Evolutionary conservation across 2,113 vertebrate species (phyloP).

Genomic region (Pampusana beccarii): DNA sequence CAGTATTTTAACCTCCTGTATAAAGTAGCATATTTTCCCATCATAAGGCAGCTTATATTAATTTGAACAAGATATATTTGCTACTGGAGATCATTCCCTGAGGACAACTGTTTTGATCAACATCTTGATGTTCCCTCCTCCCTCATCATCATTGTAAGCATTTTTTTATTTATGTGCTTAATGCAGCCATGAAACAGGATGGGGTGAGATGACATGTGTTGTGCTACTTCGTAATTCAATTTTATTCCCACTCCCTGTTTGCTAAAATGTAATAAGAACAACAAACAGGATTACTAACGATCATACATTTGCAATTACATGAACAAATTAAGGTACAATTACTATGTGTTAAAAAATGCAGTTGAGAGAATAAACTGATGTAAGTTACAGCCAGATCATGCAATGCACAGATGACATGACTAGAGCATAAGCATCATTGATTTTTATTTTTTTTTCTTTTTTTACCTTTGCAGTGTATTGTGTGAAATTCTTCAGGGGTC

Average conservation of each 20-base stretch:
- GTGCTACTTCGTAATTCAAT: conserved; percentile 40
- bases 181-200: conserved; percentile 41
- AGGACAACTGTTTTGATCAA: conserved; percentile 43
- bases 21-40: neutral
- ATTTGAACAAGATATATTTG: conserved; percentile 46
- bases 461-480: conserved; percentile 78
- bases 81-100: neutral
- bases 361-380: conserved; percentile 44
- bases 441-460: neutral
- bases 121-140: conserved; percentile 42
- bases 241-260: conserved; percentile 69
- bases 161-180: conserved; percentile 45
- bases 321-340: conserved; percentile 76
- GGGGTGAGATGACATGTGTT: conserved; percentile 23
- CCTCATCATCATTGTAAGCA: neutral
- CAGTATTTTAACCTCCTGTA: neutral
- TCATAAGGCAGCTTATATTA: neutral
- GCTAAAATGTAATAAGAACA: conserved; percentile 61
- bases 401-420: neutral
- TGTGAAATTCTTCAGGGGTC: conserved; percentile 75
- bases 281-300: conserved; percentile 71
- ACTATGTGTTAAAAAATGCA: conserved; percentile 69
- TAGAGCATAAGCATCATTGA: neutral
- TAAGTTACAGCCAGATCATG: conserved; percentile 39
- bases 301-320: conserved; percentile 72